Evolutionary conservation across 2,888 invertebrate species (phyloP), one percentile per base, ranked within the genome.

Genomic region (Andricus curvator): DNA sequence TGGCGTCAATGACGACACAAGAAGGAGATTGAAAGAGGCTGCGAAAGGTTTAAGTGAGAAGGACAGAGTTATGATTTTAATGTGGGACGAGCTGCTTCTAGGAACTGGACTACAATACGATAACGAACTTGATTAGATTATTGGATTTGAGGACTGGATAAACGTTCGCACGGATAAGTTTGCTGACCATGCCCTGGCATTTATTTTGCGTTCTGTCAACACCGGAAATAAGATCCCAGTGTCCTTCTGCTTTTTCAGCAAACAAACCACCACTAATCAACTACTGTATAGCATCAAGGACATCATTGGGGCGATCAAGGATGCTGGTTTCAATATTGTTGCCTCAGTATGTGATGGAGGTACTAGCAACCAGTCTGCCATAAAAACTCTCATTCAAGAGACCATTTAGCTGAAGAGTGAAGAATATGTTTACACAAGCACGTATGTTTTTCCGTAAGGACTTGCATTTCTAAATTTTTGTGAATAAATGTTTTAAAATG

Each of bases 1-100:
- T 22, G 83, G 82, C n/a, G 48, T 74, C 29, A 83, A 67, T 48
- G 51, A 66, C 1, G 74, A 80, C 62, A 62, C 80, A 44, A 79
- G 65, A 44, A 41, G 11, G 20, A 41, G 51, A 56, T 25, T 25
- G 25, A 25, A 25, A 25, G 25, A 25, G 25, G 25, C 25, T 25
- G 25, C 25, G 25, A 25, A 25, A 25, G 25, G 25, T 1, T 25
- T 25, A 25, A 25, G 25, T 1, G 25, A 25, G 1, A 25, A 25
- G 25, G 25, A 25, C 25, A 25, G 1, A 25, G 25, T 25, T 1
- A 25, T 25, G 25, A 25, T 25, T 25, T 25, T 25, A 25, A 25
- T 25, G 25, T 25, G 25, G 25, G 25, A 25, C 25, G 25, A 25
- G 25, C 25, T 25, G 25, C 25, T 25, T 25, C 25, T 25, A 25